phyloP scores from a whole-genome alignment of 2,113 vertebrate genomes.

The Diadophis punctatus region DNA sequence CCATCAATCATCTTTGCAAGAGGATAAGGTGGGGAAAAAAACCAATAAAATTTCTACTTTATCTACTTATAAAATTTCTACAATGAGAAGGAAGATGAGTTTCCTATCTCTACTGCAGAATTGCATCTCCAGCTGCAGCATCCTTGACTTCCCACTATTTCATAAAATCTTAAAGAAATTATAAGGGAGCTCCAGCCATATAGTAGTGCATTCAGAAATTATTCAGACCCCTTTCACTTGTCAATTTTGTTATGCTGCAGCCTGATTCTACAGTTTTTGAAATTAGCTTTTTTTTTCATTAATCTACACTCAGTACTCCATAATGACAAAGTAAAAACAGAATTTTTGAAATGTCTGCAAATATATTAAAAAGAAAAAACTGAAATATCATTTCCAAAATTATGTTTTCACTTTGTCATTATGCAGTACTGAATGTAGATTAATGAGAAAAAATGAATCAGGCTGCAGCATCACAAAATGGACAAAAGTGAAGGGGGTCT shows the following conservation, averaged over 20 bases:
- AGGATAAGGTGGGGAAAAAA: not conserved
- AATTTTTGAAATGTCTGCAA: not conserved
- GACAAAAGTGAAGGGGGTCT: too few species aligned
- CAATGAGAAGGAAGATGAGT: not conserved
- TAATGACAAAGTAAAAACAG: not conserved
- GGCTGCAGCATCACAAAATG: too few species aligned
- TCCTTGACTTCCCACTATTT: not conserved
- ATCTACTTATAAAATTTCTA: not conserved
- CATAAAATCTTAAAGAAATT: not conserved
- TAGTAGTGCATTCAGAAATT: not conserved
- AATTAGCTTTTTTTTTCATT: not conserved
- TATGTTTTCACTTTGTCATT: too few species aligned
- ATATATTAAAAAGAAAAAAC: not conserved
- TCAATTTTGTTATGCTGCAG: not conserved
- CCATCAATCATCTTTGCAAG: not conserved
- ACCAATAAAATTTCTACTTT: not conserved
- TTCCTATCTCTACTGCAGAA: not conserved
- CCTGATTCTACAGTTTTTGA: not conserved
- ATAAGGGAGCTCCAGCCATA: not conserved
- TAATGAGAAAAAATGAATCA: too few species aligned
- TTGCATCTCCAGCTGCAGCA: not conserved
- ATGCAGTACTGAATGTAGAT: too few species aligned
- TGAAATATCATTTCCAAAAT: too few species aligned
- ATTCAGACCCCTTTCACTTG: not conserved
- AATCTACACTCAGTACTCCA: not conserved